Percentiles rank a stretch among this genome's conserved stretches.
These are phyloP conservation scores for Germaria angustata DNA, from an alignment of 2,888 invertebrate genomes.

Conservation along the genomic window DNA sequence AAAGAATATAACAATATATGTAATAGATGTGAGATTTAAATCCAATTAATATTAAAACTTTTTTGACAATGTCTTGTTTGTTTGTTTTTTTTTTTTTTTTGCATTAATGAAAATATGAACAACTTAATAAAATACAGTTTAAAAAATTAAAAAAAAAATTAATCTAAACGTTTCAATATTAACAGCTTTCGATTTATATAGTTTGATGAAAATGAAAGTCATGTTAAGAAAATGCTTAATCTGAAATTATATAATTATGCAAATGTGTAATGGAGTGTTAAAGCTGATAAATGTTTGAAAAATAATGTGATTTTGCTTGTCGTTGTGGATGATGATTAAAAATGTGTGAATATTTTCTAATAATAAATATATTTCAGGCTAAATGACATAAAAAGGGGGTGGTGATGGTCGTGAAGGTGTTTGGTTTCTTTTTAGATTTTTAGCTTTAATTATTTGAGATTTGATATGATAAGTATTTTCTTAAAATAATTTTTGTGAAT, in stretches of 20 bases:
- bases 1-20: constrained; percentile 60
- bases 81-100: too few species aligned
- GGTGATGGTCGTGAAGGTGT: constrained; percentile 14
- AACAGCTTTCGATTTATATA: not conserved
- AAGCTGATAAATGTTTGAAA: too few species aligned
- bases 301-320: not conserved
- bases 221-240: too few species aligned
- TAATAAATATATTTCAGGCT: constrained; percentile 3
- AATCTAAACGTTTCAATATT: not conserved
- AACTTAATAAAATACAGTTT: too few species aligned
- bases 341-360: not conserved
- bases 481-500: too few species aligned
- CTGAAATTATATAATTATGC: too few species aligned
- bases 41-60: constrained; percentile 55
- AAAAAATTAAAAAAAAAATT: too few species aligned
- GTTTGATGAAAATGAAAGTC: not conserved
- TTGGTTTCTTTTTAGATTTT: too few species aligned
- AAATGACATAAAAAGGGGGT: constrained; percentile 17
- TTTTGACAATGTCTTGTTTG: too few species aligned
- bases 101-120: too few species aligned
- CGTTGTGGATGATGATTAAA: constrained; percentile 41
- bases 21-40: constrained; percentile 61
- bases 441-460: too few species aligned
- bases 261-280: constrained; percentile 48
- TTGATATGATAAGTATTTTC: too few species aligned